These are phyloP conservation scores for Lycia hirtaria DNA, from an alignment of 2,888 invertebrate species.

Conservation along the genomic window DNA sequence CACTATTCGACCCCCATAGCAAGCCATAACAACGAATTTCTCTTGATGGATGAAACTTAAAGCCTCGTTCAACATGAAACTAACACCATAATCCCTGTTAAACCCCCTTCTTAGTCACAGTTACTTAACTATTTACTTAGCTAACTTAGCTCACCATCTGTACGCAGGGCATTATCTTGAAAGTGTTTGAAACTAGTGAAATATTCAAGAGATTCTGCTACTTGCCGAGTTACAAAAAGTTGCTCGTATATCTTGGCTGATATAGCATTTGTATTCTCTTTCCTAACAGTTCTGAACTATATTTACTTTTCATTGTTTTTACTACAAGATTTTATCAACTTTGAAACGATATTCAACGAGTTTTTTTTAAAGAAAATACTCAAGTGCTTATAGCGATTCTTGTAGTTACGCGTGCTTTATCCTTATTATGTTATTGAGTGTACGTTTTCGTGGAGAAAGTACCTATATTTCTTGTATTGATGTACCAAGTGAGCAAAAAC, in stretches of 20 bases:
- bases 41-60: not conserved
- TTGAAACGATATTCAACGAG: too few relatives aligned
- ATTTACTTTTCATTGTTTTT: not conserved
- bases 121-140: slow-evolving; percentile 14
- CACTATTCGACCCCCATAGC: not conserved
- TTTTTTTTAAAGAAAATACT: too few relatives aligned
- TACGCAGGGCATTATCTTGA: not conserved
- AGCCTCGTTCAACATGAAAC: not conserved
- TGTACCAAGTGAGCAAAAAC: too few relatives aligned
- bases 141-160: not conserved
- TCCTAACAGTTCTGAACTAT: not conserved
- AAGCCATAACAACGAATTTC: not conserved
- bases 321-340: too few relatives aligned
- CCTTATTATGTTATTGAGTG: too few relatives aligned
- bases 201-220: not conserved
- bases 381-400: too few relatives aligned
- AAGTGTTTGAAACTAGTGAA: not conserved
- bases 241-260: not conserved
- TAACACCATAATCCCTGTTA: not conserved
- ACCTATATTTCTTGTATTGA: too few relatives aligned
- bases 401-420: too few relatives aligned
- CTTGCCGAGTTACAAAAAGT: not conserved
- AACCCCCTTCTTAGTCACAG: not conserved
- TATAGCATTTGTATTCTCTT: slow-evolving; percentile 2
- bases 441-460: too few relatives aligned